phyloP scores from a whole-genome alignment of 2,888 invertebrate genomes.

The Trissolcus brochymenae region DNA sequence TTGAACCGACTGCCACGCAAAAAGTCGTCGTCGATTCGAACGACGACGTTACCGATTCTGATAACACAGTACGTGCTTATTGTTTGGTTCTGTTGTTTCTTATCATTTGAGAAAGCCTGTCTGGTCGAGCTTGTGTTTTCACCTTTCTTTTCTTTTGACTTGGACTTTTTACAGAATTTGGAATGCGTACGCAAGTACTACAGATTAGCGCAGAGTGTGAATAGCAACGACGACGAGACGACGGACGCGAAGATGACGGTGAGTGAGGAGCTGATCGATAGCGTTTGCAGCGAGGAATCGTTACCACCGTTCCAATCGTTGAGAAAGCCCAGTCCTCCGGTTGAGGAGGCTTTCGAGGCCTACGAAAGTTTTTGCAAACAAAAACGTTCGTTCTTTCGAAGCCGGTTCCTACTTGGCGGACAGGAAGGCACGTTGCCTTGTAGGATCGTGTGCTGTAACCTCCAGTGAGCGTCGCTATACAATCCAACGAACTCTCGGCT shows the following conservation, averaged over 20 bases:
- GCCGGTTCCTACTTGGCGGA: constrained; percentile 31
- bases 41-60: constrained; percentile 56
- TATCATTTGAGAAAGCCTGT: neutral
- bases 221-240: constrained; percentile 59
- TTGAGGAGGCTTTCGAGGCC: constrained; percentile 73
- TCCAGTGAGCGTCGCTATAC: constrained; percentile 65
- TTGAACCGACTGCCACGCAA: constrained; percentile 68
- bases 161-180: constrained; percentile 42
- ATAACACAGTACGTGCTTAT: constrained; percentile 58
- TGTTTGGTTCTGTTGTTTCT: neutral
- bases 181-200: constrained; percentile 72
- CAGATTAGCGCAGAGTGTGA: constrained; percentile 66
- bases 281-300: constrained; percentile 62
- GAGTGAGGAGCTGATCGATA: constrained; percentile 62
- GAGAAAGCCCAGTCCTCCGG: constrained; percentile 60
- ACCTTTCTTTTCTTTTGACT: neutral
- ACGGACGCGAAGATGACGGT: constrained; percentile 53
- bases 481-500: constrained; percentile 5
- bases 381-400: constrained; percentile 48
- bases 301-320: constrained; percentile 62
- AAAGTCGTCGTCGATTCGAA: constrained; percentile 57
- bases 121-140: neutral
- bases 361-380: constrained; percentile 71
- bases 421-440: constrained; percentile 68
- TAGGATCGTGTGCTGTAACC: constrained; percentile 71